Evolutionary conservation across 2,113 vertebrate species (phyloP).

Genomic region (Psammodynastes pulverulentus): DNA sequence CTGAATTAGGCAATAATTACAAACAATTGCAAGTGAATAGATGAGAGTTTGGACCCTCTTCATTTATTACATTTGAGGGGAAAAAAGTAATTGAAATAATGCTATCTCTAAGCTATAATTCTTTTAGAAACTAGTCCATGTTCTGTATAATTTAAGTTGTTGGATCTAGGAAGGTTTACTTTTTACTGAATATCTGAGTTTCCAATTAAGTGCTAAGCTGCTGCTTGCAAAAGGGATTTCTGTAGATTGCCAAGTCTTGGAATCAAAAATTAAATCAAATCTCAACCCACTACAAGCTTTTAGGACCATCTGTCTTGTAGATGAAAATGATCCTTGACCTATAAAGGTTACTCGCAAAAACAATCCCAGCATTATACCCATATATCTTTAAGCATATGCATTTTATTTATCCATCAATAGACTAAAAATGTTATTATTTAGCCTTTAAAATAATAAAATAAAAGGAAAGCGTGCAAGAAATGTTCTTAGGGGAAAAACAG

Average conservation of each 20-base stretch:
- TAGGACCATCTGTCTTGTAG: background rate
- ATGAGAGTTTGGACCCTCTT: background rate
- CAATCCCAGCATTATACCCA: conserved; percentile 22
- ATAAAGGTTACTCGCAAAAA: conserved; percentile 13
- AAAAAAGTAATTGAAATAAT: background rate
- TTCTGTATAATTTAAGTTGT: conserved; percentile 53
- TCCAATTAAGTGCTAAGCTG: conserved; percentile 58
- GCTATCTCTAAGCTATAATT: conserved; percentile 31
- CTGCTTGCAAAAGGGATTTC: conserved; percentile 42
- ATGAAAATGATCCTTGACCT: conserved; percentile 6
- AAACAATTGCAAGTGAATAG: background rate
- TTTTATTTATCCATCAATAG: background rate
- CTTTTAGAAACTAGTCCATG: conserved; percentile 50
- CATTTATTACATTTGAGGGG: background rate
- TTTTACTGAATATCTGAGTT: conserved; percentile 57
- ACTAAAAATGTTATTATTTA: conserved; percentile 18
- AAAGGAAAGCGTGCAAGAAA: background rate
- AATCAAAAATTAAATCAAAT: conserved; percentile 21
- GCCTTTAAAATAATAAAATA: background rate
- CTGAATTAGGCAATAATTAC: background rate
- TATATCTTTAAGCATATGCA: conserved; percentile 35
- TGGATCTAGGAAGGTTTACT: conserved; percentile 51
- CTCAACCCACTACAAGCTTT: conserved; percentile 34
- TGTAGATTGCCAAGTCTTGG: conserved; percentile 45
- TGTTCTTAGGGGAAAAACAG: background rate